These are phyloP conservation scores for Sylvilagus bachmani DNA, from an alignment of 2,113 vertebrate genomes.

Conservation along the genomic window DNA sequence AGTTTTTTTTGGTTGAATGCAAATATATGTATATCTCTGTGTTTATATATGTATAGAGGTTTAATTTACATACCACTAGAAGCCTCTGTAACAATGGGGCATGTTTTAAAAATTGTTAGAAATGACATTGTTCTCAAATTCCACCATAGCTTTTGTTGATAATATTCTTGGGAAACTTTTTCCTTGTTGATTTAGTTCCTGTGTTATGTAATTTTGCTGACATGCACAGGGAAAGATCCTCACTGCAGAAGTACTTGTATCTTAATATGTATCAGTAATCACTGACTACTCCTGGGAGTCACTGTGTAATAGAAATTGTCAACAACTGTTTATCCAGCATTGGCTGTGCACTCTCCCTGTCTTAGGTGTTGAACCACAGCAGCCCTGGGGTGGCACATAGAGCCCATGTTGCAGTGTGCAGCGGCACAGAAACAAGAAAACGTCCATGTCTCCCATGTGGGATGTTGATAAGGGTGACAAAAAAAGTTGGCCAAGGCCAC, in stretches of 20 bases:
- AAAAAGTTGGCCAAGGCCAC: not conserved
- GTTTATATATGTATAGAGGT: not conserved
- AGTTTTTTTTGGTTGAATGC: not conserved
- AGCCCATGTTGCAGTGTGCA: not conserved
- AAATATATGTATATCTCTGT: not conserved
- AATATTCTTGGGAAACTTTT: not conserved
- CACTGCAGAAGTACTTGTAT: not conserved
- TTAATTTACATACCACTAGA: slow-evolving; percentile 10
- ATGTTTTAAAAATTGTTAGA: not conserved
- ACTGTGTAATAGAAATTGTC: not conserved
- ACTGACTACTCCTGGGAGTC: not conserved
- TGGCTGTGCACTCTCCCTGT: not conserved
- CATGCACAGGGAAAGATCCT: not conserved
- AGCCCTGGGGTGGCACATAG: not conserved
- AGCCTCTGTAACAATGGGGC: not conserved
- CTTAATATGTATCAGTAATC: not conserved
- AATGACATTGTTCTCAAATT: not conserved
- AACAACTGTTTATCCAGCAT: not conserved
- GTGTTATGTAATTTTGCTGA: not conserved
- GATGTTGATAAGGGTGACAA: not conserved
- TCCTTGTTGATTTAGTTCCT: not conserved
- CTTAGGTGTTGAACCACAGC: not conserved
- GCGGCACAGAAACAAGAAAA: too few species aligned
- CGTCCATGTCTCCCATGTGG: not conserved
- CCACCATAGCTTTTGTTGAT: not conserved